These are phyloP conservation scores for Leuciscus waleckii DNA, from an alignment of 2,797 vertebrate species.

Conservation along the genomic window DNA sequence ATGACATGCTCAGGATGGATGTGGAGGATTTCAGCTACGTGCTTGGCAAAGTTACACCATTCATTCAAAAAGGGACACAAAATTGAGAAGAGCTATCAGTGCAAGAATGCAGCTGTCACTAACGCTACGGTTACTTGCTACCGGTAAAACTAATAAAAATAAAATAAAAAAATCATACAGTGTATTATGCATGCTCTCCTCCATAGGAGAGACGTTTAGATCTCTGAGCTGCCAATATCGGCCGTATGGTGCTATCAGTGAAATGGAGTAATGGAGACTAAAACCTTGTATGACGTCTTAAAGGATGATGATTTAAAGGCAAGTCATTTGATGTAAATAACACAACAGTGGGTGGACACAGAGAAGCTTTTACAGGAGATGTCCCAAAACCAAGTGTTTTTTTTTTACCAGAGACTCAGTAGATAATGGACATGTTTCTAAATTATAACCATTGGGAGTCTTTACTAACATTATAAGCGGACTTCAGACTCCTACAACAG, in stretches of 20 bases:
- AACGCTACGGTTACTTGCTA: background rate
- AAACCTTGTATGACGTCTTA: constrained; percentile 29
- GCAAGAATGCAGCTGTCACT: background rate
- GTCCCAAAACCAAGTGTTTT: background rate
- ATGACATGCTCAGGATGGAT: constrained; percentile 16
- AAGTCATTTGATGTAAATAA: constrained; percentile 13
- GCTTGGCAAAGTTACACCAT: constrained; percentile 2
- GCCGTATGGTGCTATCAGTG: background rate
- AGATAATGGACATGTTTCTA: background rate
- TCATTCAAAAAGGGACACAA: background rate
- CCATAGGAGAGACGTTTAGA: background rate
- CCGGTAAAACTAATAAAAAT: background rate
- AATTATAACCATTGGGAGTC: background rate
- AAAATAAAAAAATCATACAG: too few species aligned
- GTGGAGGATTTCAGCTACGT: constrained; percentile 4
- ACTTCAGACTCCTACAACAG: background rate
- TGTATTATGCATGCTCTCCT: background rate
- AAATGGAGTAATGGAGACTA: constrained; percentile 11
- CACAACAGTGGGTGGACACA: background rate
- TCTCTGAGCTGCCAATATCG: background rate
- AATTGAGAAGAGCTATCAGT: background rate
- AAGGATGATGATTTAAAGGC: constrained; percentile 20
- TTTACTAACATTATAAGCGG: background rate
- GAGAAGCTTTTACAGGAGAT: background rate
- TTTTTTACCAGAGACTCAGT: too few species aligned